phyloP scores from a whole-genome alignment of 2,797 vertebrate species.

The Melanotaenia parkinsoni region DNA sequence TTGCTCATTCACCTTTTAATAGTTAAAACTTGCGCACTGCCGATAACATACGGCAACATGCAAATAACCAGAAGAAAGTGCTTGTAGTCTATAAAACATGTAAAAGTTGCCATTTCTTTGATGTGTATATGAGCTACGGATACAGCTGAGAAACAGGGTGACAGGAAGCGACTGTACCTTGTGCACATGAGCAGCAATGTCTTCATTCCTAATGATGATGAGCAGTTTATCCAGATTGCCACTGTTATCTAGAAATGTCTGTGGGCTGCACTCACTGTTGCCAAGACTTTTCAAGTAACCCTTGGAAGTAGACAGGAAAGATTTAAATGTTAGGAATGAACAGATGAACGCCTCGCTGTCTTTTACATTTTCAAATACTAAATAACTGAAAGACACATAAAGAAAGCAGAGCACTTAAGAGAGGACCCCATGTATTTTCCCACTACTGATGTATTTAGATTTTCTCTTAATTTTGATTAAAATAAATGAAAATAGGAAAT shows the following conservation, averaged over 20 bases:
- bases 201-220: slow-evolving; percentile 98
- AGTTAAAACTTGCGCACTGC: background rate
- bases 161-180: slow-evolving; percentile 82
- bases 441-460: background rate
- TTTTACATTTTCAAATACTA: slow-evolving; percentile 21
- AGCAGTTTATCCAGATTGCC: slow-evolving; percentile 90
- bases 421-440: slow-evolving; percentile 13
- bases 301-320: slow-evolving; percentile 65
- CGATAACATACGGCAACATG: background rate
- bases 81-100: background rate
- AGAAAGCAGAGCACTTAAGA: slow-evolving; percentile 17
- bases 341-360: slow-evolving; percentile 35
- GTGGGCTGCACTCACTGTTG: slow-evolving; percentile 94
- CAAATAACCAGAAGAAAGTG: background rate
- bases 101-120: background rate
- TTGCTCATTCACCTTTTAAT: background rate
- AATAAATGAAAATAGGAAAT: background rate
- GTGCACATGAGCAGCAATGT: slow-evolving; percentile 94
- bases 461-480: slow-evolving; percentile 2
- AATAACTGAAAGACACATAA: slow-evolving; percentile 35
- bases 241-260: slow-evolving; percentile 91
- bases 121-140: slow-evolving; percentile 1
- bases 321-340: slow-evolving; percentile 51
- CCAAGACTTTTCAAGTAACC: slow-evolving; percentile 92
- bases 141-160: slow-evolving; percentile 1